A percentile compares a stretch with the other conserved stretches of the same genome.
phyloP scores from a whole-genome alignment of 2,113 vertebrate species.

The Chamaea fasciata region DNA sequence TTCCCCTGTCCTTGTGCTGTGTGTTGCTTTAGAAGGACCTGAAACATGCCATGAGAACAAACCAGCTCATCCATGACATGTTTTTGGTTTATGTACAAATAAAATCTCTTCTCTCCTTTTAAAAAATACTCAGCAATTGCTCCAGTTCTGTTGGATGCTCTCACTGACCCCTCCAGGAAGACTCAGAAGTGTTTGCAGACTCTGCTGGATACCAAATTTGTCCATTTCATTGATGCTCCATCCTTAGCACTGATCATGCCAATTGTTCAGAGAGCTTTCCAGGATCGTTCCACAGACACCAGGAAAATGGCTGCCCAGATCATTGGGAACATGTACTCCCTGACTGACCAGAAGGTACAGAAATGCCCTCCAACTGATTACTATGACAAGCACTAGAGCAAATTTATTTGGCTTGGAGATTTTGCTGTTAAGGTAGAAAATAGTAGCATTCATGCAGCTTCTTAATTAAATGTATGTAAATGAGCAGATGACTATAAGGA shows the following conservation, averaged over 20 bases:
- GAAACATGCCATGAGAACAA: neutral
- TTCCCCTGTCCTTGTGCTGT: neutral
- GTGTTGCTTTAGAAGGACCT: neutral
- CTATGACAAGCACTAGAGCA: neutral
- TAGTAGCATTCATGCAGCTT: neutral
- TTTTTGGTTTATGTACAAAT: neutral
- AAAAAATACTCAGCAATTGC: constrained; percentile 81
- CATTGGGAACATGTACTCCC: constrained; percentile 99
- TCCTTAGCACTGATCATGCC: constrained; percentile 98
- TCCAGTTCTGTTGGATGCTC: constrained; percentile 91
- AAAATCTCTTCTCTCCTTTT: neutral
- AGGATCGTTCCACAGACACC: constrained; percentile 96
- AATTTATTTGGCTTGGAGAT: neutral
- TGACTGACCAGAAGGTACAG: constrained; percentile 94
- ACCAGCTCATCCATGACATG: neutral
- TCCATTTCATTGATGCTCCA: constrained; percentile 97
- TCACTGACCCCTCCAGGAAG: constrained; percentile 92
- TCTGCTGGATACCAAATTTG: constrained; percentile 95
- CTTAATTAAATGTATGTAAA: neutral
- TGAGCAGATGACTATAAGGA: neutral
- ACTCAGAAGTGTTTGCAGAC: constrained; percentile 96
- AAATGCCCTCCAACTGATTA: neutral
- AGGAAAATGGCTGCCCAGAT: constrained; percentile 99
- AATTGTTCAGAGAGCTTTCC: constrained; percentile 96
- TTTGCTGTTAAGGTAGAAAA: neutral